Percentiles rank a stretch among this genome's conserved stretches.
phyloP scores from a whole-genome alignment of 2,888 invertebrate species.

The Luperina nickerlii region DNA sequence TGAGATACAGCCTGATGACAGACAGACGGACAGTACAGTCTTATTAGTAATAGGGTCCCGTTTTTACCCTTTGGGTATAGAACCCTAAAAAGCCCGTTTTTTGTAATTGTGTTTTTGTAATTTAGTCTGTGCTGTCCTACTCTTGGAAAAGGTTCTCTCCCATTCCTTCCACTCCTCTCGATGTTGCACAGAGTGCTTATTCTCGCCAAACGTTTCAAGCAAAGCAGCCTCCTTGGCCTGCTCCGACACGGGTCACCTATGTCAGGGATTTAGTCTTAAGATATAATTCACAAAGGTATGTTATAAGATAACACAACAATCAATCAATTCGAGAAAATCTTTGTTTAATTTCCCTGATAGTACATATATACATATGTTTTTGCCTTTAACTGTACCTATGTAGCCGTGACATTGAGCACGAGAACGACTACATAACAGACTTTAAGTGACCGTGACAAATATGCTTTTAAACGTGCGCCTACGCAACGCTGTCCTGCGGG shows the following conservation, averaged over 20 bases:
- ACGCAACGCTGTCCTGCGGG: conserved; percentile 58
- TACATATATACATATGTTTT: background rate
- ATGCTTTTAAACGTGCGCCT: conserved; percentile 62
- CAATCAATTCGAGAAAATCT: background rate
- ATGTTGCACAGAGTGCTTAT: background rate
- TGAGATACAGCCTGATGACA: no score
- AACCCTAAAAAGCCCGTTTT: no score
- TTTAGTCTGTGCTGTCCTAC: background rate
- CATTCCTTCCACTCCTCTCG: background rate
- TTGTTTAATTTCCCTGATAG: background rate
- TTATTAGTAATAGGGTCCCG: no score
- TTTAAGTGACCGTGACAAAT: conserved; percentile 71
- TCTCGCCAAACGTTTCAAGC: background rate
- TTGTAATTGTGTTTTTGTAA: background rate
- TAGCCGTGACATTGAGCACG: conserved; percentile 71
- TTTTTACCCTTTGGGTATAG: no score
- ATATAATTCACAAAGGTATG: background rate
- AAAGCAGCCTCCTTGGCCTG: background rate
- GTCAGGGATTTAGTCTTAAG: background rate
- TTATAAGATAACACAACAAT: no score
- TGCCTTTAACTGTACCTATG: conserved; percentile 30
- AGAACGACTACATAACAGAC: conserved; percentile 65
- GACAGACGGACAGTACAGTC: no score
- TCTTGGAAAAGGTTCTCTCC: background rate
- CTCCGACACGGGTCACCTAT: background rate